Evolutionary conservation across 2,113 vertebrate species (phyloP).

Genomic region (Syngnathus floridae): DNA sequence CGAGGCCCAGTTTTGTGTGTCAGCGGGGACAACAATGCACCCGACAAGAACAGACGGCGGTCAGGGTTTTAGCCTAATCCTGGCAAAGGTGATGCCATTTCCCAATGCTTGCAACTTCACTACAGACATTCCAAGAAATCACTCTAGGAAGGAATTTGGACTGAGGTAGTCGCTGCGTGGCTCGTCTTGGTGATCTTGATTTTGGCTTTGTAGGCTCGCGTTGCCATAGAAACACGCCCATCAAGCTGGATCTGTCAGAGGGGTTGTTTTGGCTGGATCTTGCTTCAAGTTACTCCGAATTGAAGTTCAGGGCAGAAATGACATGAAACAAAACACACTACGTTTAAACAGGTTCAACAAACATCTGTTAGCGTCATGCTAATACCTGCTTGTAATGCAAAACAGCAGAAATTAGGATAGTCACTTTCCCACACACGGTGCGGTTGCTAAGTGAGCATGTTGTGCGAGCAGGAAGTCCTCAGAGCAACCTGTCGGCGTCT

Average conservation of each 20-base stretch:
- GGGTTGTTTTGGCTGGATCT: too few species aligned
- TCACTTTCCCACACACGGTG: background rate
- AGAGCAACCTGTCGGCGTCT: slow-evolving; percentile 11
- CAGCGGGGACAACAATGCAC: slow-evolving; percentile 15
- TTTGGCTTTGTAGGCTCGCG: slow-evolving; percentile 2
- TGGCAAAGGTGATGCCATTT: background rate
- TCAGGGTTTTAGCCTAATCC: slow-evolving; percentile 31
- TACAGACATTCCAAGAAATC: too few species aligned
- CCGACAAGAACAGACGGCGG: slow-evolving; percentile 38
- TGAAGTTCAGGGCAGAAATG: too few species aligned
- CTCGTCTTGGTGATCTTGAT: background rate
- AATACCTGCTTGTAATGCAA: too few species aligned
- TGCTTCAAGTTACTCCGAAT: too few species aligned
- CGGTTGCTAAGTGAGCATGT: slow-evolving; percentile 43
- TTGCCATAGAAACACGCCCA: slow-evolving; percentile 24
- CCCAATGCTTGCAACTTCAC: too few species aligned
- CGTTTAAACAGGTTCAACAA: too few species aligned
- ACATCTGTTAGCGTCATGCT: too few species aligned
- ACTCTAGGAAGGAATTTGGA: background rate
- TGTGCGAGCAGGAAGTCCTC: slow-evolving; percentile 18
- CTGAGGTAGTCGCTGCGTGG: background rate
- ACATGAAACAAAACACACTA: too few species aligned
- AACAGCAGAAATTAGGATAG: too few species aligned
- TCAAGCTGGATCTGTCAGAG: background rate
- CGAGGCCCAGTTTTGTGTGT: background rate